phyloP scores from a whole-genome alignment of 2,888 invertebrate species.

The Ethmia dodecea region DNA sequence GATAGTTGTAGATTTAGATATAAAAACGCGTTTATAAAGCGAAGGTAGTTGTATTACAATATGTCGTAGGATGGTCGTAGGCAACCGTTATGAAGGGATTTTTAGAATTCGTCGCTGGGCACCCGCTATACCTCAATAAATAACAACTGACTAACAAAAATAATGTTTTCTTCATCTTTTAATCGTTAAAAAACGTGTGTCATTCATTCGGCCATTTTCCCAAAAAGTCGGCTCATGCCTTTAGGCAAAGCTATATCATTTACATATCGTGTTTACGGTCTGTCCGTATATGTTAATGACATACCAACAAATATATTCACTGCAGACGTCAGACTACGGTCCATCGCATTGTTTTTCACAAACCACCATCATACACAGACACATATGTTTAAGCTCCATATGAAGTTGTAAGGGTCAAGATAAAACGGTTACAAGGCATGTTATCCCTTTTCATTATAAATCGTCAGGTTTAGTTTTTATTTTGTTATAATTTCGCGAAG shows the following conservation, averaged over 20 bases:
- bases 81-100: too few relatives aligned
- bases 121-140: too few relatives aligned
- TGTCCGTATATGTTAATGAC: slow-evolving; percentile 59
- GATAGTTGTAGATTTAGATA: too few relatives aligned
- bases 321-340: slow-evolving; percentile 35
- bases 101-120: too few relatives aligned
- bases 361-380: slow-evolving; percentile 26
- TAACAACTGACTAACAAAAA: too few relatives aligned
- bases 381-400: slow-evolving; percentile 3
- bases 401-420: slow-evolving; percentile 23
- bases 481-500: slow-evolving; percentile 71
- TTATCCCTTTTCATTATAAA: slow-evolving; percentile 62
- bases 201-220: slow-evolving; percentile 1
- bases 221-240: slow-evolving; percentile 12
- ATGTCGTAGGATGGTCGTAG: too few relatives aligned
- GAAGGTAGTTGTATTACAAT: too few relatives aligned
- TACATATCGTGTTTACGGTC: slow-evolving; percentile 65
- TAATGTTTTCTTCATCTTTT: too few relatives aligned
- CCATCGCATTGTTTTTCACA: slow-evolving; percentile 45
- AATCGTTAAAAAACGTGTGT: too few relatives aligned
- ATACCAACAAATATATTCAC: slow-evolving; percentile 59
- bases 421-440: slow-evolving; percentile 31
- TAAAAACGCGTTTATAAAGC: too few relatives aligned
- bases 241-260: slow-evolving; percentile 45
- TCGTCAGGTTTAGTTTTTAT: slow-evolving; percentile 60